phyloP scores from a whole-genome alignment of 2,797 vertebrate species.

The Tympanoctomys barrerae region DNA sequence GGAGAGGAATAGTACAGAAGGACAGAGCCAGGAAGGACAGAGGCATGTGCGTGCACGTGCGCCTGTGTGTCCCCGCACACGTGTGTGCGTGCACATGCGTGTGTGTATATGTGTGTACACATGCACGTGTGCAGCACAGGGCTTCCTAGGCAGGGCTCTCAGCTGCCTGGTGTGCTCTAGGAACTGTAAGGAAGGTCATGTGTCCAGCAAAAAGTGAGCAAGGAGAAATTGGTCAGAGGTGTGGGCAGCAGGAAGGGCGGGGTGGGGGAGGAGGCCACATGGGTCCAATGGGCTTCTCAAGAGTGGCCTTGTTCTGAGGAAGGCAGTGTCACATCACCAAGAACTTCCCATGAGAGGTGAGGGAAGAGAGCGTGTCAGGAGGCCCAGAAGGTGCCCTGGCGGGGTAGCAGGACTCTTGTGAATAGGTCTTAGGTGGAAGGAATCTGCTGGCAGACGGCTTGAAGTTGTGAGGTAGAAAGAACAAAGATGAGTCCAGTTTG shows the following conservation, averaged over 20 bases:
- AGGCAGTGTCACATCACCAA: not conserved
- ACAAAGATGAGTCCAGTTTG: not conserved
- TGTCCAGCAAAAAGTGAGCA: not conserved
- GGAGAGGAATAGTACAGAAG: not conserved
- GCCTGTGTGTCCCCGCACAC: too few species aligned
- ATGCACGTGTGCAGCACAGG: not conserved
- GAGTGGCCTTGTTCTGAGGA: not conserved
- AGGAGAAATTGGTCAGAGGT: not conserved
- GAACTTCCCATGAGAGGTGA: not conserved
- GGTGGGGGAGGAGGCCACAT: too few species aligned
- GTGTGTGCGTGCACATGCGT: not conserved
- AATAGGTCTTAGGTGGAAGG: not conserved
- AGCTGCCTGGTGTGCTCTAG: fast-evolving
- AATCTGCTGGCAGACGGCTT: not conserved
- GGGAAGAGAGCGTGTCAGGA: not conserved
- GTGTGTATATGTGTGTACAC: too few species aligned
- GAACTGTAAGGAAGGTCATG: not conserved
- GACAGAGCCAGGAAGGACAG: not conserved
- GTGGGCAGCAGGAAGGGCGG: too few species aligned
- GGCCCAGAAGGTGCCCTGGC: not conserved
- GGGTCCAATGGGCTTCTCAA: too few species aligned
- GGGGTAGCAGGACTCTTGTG: not conserved
- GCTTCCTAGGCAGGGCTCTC: not conserved
- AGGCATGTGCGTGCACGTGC: not conserved
- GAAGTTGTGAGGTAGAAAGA: not conserved